Evolutionary conservation across 2,113 vertebrate genomes (phyloP), one percentile per base, ranked within the genome.

Genomic region (Mystacornis crossleyi): DNA sequence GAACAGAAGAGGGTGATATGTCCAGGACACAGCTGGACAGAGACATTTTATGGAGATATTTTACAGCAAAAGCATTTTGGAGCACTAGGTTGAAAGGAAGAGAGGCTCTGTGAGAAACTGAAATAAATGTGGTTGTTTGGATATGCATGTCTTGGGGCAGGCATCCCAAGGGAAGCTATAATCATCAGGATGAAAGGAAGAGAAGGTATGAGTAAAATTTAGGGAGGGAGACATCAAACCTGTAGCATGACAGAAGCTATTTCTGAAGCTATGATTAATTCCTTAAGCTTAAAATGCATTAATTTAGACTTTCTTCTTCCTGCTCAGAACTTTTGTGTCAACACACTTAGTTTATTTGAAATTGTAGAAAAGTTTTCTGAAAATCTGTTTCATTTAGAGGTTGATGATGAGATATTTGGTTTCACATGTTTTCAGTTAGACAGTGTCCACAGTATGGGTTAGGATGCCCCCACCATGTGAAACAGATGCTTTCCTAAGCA

Each of bases 251-350:
- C 86, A 97, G 89, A 89, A 92, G 55, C 51, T 1, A 0, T 81
- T 92, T 91, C 80, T 96, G 86, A 96, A 95, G 43, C 28, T 92
- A 17, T 92, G 73, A 89, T 92, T 92, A 94, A 93, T 89, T 87
- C 61, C 69, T 36, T 40, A 40, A 72, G 67, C 34, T 79, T 89
- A 72, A 94, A 89, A 84, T 55, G 48, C 20, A 84, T 94, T 28
- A 71, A 71, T 71, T 71, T 79, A 50, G 69, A 43, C 60, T 66
- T 83, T 81, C 24, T 80, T 34, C 67, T 26, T 58, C 24, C 77
- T 74, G 58, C 77, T 86, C 86, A 62, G 29, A 89, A 65, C 65
- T 69, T 57, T 53, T 53, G 53, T 91, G 57, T 84, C 83, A 89
- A 48, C 61, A 81, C 9, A 25, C 16, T 77, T 74, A 10, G 57